Evolutionary conservation across 2,888 invertebrate genomes (phyloP), one percentile per base, ranked within the genome.

Genomic region (Syrphus vitripennis): DNA sequence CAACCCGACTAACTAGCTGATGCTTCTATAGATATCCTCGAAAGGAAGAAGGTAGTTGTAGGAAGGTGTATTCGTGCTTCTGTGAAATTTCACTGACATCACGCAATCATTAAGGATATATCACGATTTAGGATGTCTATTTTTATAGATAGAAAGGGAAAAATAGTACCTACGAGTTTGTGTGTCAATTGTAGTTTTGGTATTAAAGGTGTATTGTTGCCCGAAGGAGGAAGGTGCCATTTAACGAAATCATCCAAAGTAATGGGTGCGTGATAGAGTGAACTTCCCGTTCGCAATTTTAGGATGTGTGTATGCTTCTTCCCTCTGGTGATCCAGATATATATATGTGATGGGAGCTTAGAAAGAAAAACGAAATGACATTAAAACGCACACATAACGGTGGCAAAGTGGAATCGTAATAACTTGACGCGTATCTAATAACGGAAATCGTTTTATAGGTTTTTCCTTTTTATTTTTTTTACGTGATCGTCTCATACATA

Each of bases 181-280:
- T 31, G 31, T 57, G 31, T 34, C 19, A 57, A 34, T 57, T 31
- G 26, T 12, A 24, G 24, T 42, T 4, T 50, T 4, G 12, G n/a
- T n/a, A n/a, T 31, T 34, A 12, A 6, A 34, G 42, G 26, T 24
- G 50, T 34, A 50, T 74, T 75, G 72, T 34, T 31, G 48, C 45
- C 55, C 26, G 67, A 34, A 12, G 9, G 21, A 82, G 82, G 77
- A 86, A 77, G 77, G 86, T 78, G 82, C 77, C 82, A 86, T 86
- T 86, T 82, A 78, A 74, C 77, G 74, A 86, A 86, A 86, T 86
- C 80, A 81, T 72, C 71, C 71, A 42, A 69, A 76, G 67, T 80
- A 83, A 83, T 84, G 70, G 80, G 61, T 80, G 76, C 84, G 80
- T 84, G 84, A 84, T 80, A 71, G 81, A 77, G 76, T 53, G 70